Base-by-base conservation (phyloP, 2,113 vertebrate species). In the Sprattus sprattus region DNA sequence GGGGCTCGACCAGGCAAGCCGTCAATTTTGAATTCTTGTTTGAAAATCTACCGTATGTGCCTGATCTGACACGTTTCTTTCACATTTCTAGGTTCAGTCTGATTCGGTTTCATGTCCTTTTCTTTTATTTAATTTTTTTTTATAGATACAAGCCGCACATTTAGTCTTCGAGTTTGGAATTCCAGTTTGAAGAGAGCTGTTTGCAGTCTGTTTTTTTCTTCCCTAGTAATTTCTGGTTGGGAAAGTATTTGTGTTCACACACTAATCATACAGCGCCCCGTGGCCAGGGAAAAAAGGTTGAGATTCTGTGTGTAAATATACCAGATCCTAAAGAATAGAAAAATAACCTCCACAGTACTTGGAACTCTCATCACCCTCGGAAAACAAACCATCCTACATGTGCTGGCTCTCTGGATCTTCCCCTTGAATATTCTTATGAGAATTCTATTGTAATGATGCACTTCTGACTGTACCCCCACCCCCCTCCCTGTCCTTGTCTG, bases 1-100 rank as follows among this genome's bases (percentile, higher is more conserved):
- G n/a, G n/a, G 64, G 25, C 9, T 67, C 71, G 9, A 13, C 71
- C 28, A 78, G 71, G 25, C 71, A 45, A 57, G 81, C 84, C 89
- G 60, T 90, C 52, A 25, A 89, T 20, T 47, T 88, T 90, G 87
- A 88, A 86, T 85, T 92, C 89, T 81, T 57, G 87, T 94, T 92
- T 85, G 88, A 91, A 92, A 92, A 94, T 92, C 90, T 93, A 91
- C 95, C 94, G 91, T 93, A 93, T 82, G 91, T 95, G 94, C 92
- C 94, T 94, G 91, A 91, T 87, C 91, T 90, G 86, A 84, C 83
- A 89, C 85, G 75, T 78, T 75, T 39, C 71, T 78, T 78, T 78
- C 13, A 15, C 71, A 16, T 78, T 78, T 39, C 28, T 80, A 57
- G 52, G 80, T 88, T 22, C 32, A 64, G 67, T 81, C 75, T 44